phyloP scores from a whole-genome alignment of 2,113 vertebrate genomes.

The Cinclus cinclus region DNA sequence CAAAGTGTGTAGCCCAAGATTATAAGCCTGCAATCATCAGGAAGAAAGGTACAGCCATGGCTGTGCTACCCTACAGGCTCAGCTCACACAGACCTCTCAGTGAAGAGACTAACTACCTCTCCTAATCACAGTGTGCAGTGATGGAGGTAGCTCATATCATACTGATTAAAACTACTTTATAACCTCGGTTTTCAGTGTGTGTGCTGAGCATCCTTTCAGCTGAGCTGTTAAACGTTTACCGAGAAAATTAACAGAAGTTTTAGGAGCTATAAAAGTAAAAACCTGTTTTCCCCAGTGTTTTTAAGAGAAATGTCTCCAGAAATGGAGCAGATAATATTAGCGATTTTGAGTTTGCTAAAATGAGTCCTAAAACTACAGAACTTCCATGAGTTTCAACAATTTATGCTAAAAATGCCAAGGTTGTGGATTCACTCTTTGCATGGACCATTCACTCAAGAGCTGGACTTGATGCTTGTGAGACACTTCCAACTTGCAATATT shows the following conservation, averaged over 20 bases:
- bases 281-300: background rate
- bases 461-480: background rate
- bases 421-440: background rate
- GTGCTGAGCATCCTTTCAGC: background rate
- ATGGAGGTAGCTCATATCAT: background rate
- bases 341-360: background rate
- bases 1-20: background rate
- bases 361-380: background rate
- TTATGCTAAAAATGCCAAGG: background rate
- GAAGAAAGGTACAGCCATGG: background rate
- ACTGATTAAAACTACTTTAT: background rate
- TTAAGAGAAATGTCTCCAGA: background rate
- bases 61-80: background rate
- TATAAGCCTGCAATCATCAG: background rate
- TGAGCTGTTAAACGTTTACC: background rate
- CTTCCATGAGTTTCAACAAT: background rate
- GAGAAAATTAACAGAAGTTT: background rate
- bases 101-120: background rate
- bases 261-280: background rate
- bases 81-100: background rate
- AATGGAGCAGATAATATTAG: background rate
- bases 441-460: background rate
- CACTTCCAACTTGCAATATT: background rate
- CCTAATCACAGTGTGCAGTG: background rate
- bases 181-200: background rate